A percentile compares a stretch with the other conserved stretches of the same genome.
Evolutionary conservation across 1,140 invertebrate species (phyloP).

Genomic region (Ips typographus): DNA sequence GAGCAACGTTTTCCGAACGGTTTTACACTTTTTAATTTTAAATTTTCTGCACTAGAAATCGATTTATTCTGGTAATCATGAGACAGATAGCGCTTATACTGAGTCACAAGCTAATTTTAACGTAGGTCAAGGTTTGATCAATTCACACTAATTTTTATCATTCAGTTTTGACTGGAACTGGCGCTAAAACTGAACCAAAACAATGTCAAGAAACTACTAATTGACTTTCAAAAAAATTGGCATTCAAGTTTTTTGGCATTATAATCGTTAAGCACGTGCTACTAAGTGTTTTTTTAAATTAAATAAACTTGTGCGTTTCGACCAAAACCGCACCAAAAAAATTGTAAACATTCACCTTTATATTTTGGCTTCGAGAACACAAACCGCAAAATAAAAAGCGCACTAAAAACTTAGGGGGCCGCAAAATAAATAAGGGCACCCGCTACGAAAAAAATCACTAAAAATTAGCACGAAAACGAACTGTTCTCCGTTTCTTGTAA

Average conservation of each 20-base stretch:
- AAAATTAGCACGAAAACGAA: slow-evolving; percentile 10
- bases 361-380: slow-evolving; percentile 23
- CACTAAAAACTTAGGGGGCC: slow-evolving; percentile 18
- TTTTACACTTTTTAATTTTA: slow-evolving; percentile 15
- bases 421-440: slow-evolving; percentile 30
- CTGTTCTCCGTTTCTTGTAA: neutral
- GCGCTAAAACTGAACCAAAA: no score
- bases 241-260: no score
- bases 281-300: no score
- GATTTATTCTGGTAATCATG: no score
- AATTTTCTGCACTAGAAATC: neutral
- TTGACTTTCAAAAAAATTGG: no score
- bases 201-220: no score
- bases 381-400: slow-evolving; percentile 13
- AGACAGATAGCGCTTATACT: no score
- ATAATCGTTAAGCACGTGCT: no score
- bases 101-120: no score
- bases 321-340: slow-evolving; percentile 6
- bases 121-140: no score
- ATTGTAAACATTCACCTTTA: slow-evolving; percentile 30
- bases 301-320: neutral
- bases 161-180: no score
- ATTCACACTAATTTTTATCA: no score
- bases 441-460: slow-evolving; percentile 20
- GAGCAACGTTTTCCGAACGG: neutral